Base-by-base conservation (phyloP, 1,140 invertebrate species). In the Temnothorax curvispinosus region DNA sequence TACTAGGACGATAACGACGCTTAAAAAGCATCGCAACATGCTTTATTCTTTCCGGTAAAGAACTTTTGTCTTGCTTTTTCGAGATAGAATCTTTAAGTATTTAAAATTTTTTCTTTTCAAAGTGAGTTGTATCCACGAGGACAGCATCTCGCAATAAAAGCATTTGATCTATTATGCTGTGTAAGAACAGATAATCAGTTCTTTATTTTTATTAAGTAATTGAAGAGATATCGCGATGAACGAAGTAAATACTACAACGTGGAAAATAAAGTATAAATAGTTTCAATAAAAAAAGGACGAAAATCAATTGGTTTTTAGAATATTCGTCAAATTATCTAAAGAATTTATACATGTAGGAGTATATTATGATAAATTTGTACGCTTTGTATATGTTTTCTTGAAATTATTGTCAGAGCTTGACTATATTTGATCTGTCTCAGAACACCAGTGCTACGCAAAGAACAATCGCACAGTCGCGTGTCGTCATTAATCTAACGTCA, bases 21-120 rank as follows among this genome's bases (percentile, higher is more conserved):
- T 84, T 50, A 60, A 74, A 60, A 84, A 27, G 27, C 67, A 81
- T 32, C 18, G 76, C 60, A 65, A 65, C 50, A 74, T 74, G 67
- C 52, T 84, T 84, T 50, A 84, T 84, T 84, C 67, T 60, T 84
- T 75, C n/a, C 47, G 35, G 54, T 74, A 47, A 38, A 3, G n/a
- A 84, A 74, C 54, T 84, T 74, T 60, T 41, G 27, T 58, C 41
- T 32, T 35, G 80, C 38, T 74, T 56, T n/a, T 35, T 38, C 38
- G 15, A 81, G 65, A 35, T 71, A 58, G 67, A 82, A 82, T 74
- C 32, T 84, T 74, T 50, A 74, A 60, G 35, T 81, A 74, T 56
- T 60, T 74, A 74, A 74, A 74, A 60, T 75, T 60, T 75, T 27
- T 75, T 62, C 54, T 60, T 74, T 50, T 62, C 62, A 50, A 60